Percentiles rank a stretch among this genome's conserved stretches.
phyloP scores from a whole-genome alignment of 2,888 invertebrate species.

The Boloria euphrosyne region DNA sequence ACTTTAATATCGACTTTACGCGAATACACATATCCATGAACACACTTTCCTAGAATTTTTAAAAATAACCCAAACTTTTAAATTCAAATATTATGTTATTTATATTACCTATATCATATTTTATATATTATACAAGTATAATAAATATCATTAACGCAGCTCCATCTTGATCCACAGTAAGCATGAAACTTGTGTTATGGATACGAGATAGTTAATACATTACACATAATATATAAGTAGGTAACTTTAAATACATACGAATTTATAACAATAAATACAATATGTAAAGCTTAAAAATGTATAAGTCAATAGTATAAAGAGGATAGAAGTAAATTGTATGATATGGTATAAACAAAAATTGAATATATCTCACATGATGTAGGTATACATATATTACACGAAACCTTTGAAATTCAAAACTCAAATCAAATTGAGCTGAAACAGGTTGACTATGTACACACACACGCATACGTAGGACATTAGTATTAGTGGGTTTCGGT shows the following conservation, averaged over 20 bases:
- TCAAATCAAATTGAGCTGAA: slow-evolving; percentile 31
- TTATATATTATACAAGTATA: neutral
- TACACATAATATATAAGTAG: too few species aligned
- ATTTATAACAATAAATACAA: too few species aligned
- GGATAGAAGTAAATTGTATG: too few species aligned
- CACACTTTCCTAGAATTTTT: neutral
- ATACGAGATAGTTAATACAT: too few species aligned
- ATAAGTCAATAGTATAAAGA: too few species aligned
- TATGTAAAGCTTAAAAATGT: too few species aligned
- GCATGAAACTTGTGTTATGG: too few species aligned
- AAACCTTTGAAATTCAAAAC: slow-evolving; percentile 27
- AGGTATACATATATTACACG: neutral
- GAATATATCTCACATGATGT: neutral
- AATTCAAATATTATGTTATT: neutral
- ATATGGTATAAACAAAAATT: too few species aligned
- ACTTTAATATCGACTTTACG: slow-evolving; percentile 43
- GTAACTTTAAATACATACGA: too few species aligned
- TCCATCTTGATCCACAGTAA: too few species aligned
- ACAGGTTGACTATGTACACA: slow-evolving; percentile 43
- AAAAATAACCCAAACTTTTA: neutral
- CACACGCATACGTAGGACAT: slow-evolving; percentile 67
- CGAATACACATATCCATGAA: neutral
- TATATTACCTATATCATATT: neutral
- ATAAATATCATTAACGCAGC: too few species aligned
- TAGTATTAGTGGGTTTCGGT: slow-evolving; percentile 81